A percentile compares a stretch with the other conserved stretches of the same genome.
Conservation (phyloP, 2,888 invertebrate genomes). For the Acleris literana region DNA sequence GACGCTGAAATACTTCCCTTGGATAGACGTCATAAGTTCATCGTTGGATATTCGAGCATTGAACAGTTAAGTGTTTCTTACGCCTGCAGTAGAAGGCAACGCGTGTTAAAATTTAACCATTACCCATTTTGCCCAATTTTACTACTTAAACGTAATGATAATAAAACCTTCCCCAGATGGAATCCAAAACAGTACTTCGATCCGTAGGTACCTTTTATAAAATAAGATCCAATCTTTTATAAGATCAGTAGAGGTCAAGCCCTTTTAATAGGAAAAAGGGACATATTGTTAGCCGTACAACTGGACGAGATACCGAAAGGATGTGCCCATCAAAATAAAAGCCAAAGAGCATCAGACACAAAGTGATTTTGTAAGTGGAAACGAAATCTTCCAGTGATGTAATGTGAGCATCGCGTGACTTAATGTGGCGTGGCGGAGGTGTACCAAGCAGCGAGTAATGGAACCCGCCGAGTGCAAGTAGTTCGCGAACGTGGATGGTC, state of each 20-base stretch:
- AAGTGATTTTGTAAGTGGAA: constrained; percentile 80
- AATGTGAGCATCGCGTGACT: constrained; percentile 78
- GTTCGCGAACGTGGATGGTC: constrained; percentile 21
- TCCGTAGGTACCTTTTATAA: constrained; percentile 8
- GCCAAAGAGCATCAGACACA: constrained; percentile 64
- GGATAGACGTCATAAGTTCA: constrained; percentile 74
- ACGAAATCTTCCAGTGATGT: constrained; percentile 72
- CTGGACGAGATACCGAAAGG: constrained; percentile 23
- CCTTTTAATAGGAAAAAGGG: constrained; percentile 22
- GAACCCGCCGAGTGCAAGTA: constrained; percentile 48
- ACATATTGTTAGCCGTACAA: constrained; percentile 25
- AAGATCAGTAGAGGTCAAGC: constrained; percentile 17
- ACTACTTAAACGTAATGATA: too few species aligned
- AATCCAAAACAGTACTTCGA: constrained; percentile 14
- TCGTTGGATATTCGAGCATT: constrained; percentile 47
- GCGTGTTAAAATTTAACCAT: too few species aligned
- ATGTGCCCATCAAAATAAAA: constrained; percentile 45
- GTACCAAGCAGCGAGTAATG: constrained; percentile 59
- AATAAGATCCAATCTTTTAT: constrained; percentile 29
- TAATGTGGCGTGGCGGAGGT: constrained; percentile 55
- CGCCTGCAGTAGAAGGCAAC: too few species aligned
- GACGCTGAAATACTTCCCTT: constrained; percentile 69
- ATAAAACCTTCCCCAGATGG: neutral
- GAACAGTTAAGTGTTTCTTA: constrained; percentile 5
- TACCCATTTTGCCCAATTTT: too few species aligned